Evolutionary conservation across 2,888 invertebrate species (phyloP), one percentile per base, ranked within the genome.

Genomic region (Aporophyla nigra): DNA sequence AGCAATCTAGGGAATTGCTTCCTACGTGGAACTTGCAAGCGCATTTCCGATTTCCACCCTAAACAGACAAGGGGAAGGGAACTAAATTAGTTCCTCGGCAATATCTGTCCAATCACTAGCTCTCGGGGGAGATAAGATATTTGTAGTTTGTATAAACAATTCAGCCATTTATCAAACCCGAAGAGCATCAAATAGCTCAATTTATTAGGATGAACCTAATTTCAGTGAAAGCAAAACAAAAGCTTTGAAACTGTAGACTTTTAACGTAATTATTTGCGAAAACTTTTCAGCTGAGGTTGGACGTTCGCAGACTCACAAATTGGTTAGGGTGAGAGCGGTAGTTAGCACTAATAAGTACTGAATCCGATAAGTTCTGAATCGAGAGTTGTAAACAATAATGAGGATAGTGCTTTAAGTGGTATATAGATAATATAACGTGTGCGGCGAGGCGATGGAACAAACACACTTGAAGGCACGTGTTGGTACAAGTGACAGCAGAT

Each of bases 11-110:
- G 12, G 76, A 86, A 84, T 86, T 76, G 79, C 67, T 80, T 78
- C 59, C 62, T 83, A 66, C 69, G 76, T 77, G 56, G 46, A 80
- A 80, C 75, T 81, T 78, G 76, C 86, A 77, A 77, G 65, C 63
- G 78, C 76, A 83, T 83, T 80, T 74, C 82, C 65, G 72, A 80
- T 88, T 79, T 86, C 71, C 81, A 79, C 87, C 87, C 85, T 82
- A 78, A 78, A 78, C n/a, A 81, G 80, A 75, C 78, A 62, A 80
- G 78, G 80, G 80, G 69, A 78, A 74, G 58, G 68, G 19, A 76
- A 76, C 61, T 75, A 76, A 84, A 80, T 87, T 81, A 84, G 78
- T 74, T 85, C 69, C 68, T 33, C 24, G 33, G 72, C 67, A 78
- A 69, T 83, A 81, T 87, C 72, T 69, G 74, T 33, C 70, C 71